phyloP scores from a whole-genome alignment of 2,797 vertebrate species.

The Crocidura indochinensis region DNA sequence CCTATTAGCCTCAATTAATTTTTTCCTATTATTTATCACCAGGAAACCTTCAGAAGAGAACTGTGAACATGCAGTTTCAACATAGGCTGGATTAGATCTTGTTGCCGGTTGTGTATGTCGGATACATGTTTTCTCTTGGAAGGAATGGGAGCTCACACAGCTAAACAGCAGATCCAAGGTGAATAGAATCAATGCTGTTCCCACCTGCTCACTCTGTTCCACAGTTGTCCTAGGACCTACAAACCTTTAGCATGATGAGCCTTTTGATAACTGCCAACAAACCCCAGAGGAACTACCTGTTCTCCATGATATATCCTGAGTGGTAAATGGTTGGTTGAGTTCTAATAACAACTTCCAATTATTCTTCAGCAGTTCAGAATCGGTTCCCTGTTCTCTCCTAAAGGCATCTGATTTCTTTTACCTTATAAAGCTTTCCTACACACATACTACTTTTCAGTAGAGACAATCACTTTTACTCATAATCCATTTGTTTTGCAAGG shows the following conservation, averaged over 20 bases:
- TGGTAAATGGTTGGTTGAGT: not conserved
- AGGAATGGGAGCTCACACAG: not conserved
- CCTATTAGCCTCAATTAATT: not conserved
- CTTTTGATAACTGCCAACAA: not conserved
- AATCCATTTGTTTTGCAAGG: not conserved
- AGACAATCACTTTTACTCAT: not conserved
- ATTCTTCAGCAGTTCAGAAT: not conserved
- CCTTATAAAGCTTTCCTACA: fast-evolving
- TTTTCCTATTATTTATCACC: not conserved
- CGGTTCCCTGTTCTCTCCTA: not conserved
- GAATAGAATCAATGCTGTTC: too few species aligned
- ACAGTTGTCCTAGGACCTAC: fast-evolving
- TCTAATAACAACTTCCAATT: not conserved
- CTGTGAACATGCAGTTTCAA: not conserved
- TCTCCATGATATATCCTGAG: not conserved
- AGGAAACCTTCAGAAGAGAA: not conserved
- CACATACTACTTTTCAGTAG: not conserved
- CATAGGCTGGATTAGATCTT: too few species aligned
- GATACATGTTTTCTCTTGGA: not conserved
- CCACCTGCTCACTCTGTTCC: too few species aligned
- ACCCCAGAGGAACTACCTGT: not conserved
- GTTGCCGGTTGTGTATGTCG: too few species aligned
- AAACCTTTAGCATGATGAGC: too few species aligned
- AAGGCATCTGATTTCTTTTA: fast-evolving
- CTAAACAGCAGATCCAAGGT: not conserved